Conservation (phyloP, 2,113 vertebrate species). For the Hippocampus mohnikei region DNA sequence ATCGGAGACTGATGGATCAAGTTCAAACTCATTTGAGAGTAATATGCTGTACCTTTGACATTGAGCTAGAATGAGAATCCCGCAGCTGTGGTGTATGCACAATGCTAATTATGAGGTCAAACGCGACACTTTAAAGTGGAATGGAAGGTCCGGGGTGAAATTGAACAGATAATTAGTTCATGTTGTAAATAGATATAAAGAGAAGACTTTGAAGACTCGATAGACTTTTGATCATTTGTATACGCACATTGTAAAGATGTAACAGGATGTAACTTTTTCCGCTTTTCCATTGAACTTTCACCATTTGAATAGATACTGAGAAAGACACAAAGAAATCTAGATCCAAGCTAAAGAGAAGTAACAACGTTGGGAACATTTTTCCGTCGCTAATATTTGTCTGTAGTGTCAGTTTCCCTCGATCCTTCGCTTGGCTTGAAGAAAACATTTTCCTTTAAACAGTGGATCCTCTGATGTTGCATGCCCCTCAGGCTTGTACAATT, state of each 20-base stretch:
- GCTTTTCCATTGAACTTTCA: neutral
- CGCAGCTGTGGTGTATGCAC: neutral
- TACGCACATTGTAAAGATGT: neutral
- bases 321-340: neutral
- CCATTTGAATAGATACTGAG: neutral
- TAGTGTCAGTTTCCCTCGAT: too few relatives aligned
- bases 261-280: neutral
- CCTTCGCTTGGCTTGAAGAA: too few relatives aligned
- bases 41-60: neutral
- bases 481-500: too few relatives aligned
- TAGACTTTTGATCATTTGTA: too few relatives aligned
- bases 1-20: neutral
- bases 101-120: neutral
- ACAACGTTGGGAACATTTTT: neutral
- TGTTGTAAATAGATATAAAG: neutral
- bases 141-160: neutral
- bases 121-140: neutral
- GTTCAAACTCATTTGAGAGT: neutral
- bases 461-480: too few relatives aligned
- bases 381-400: neutral
- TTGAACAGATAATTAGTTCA: neutral
- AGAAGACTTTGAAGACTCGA: neutral
- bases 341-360: neutral
- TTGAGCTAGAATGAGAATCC: neutral
- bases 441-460: too few relatives aligned